Base-by-base conservation (phyloP, 2,797 vertebrate genomes). In the Syngnathus acus region DNA sequence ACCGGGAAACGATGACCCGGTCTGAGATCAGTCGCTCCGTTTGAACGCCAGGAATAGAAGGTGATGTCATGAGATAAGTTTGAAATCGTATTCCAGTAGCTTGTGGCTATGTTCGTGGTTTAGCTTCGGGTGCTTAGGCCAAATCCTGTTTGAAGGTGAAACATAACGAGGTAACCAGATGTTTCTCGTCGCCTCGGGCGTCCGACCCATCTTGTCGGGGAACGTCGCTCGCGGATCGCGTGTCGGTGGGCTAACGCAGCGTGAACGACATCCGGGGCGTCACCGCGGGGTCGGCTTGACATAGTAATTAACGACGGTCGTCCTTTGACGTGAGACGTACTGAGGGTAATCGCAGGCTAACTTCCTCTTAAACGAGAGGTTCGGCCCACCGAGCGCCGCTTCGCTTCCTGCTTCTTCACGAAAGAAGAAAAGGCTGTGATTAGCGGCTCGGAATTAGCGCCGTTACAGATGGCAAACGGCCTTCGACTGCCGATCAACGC, bases 41-140 rank as follows among this genome's bases (percentile, higher is more conserved):
- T 90, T 82, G 73, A 77, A 73, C 51, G 71, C 75, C 77, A 82
- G 82, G 85, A 90, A 90, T 90, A 90, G 82, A 82, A 61, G 68
- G 68, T 89, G 84, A 89, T 84, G 84, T 89, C 88, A 89, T 72
- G 5, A 71, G 23, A 26, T 26, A 2, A 26, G 26, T 26, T 26
- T 26, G 26, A 26, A 26, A 26, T 26, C 26, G 2, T 26, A 26
- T 26, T 26, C 26, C 26, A 2, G 2, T 42, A 42, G 40, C 40
- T 42, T 42, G 40, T 2, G 8, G 40, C 40, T 42, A 42, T 42
- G 40, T 42, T 9, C 8, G 40, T 9, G 6, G 0, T 42, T 42
- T 42, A 42, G 40, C 43, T 47, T 47, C 14, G 13, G 43, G 43
- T 2, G 43, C 11, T 45, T 4, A 45, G 3, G 43, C 43, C 13